phyloP scores from a whole-genome alignment of 1,140 invertebrate species.

The Hylaeus volcanicus region DNA sequence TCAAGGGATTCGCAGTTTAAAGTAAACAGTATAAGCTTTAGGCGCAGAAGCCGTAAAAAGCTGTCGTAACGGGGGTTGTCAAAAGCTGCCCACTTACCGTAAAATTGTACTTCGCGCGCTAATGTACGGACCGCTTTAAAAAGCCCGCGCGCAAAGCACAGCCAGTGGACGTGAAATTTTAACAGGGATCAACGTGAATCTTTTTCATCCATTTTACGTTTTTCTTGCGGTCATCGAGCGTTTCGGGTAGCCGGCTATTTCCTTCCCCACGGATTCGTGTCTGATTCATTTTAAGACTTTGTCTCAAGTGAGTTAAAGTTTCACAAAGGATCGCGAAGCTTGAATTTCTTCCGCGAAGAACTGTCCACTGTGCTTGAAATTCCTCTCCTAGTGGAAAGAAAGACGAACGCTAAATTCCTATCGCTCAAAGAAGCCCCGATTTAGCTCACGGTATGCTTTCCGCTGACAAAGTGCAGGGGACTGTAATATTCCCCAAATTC shows the following conservation, averaged over 20 bases:
- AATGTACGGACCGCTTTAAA: conserved; percentile 29
- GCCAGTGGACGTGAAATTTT: conserved; percentile 47
- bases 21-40: background rate
- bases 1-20: conserved; percentile 7
- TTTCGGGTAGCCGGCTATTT: conserved; percentile 24
- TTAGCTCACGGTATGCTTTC: conserved; percentile 39
- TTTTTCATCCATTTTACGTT: conserved; percentile 32
- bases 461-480: conserved; percentile 5
- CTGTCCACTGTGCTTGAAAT: conserved; percentile 52
- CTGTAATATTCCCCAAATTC: background rate
- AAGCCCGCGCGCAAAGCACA: conserved; percentile 38
- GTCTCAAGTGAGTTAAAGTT: conserved; percentile 63
- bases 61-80: conserved; percentile 13
- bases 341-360: conserved; percentile 52
- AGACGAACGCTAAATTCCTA: conserved; percentile 46
- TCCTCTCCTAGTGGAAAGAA: conserved; percentile 31
- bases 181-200: conserved; percentile 37
- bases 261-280: conserved; percentile 30
- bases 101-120: conserved; percentile 52
- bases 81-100: conserved; percentile 42
- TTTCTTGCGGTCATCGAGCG: conserved; percentile 17
- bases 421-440: conserved; percentile 57
- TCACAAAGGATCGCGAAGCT: conserved; percentile 59
- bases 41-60: background rate
- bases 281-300: conserved; percentile 61